Percentiles rank a stretch among this genome's conserved stretches.
Conservation (phyloP, 2,888 invertebrate species). For the Sesia bembeciformis region DNA sequence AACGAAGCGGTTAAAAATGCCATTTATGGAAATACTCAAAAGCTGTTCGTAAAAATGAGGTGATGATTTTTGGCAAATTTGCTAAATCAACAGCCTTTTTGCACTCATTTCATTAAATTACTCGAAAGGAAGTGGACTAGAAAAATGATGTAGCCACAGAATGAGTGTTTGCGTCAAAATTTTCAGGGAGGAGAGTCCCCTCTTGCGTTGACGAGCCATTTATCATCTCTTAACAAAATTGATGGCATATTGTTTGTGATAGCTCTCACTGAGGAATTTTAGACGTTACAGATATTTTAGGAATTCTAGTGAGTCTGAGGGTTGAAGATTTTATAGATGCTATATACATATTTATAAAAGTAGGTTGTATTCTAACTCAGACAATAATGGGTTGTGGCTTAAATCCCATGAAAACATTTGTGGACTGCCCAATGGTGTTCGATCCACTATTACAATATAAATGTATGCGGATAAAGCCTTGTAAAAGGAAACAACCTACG, state of each 20-base stretch:
- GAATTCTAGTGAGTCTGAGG: neutral
- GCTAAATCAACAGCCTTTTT: neutral
- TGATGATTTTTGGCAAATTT: neutral
- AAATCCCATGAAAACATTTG: too few species aligned
- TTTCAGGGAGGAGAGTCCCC: slow-evolving; percentile 9
- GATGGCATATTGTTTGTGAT: slow-evolving; percentile 19
- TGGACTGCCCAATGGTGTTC: too few species aligned
- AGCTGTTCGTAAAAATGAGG: neutral
- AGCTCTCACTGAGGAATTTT: slow-evolving; percentile 21
- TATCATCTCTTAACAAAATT: slow-evolving; percentile 29
- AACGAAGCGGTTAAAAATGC: too few species aligned
- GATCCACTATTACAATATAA: too few species aligned
- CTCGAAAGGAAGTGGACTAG: slow-evolving; percentile 22
- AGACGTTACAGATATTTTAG: slow-evolving; percentile 4
- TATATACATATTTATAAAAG: too few species aligned
- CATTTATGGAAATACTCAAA: neutral
- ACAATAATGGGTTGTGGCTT: too few species aligned
- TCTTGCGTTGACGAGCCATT: slow-evolving; percentile 18
- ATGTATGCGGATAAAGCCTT: too few species aligned
- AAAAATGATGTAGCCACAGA: slow-evolving; percentile 24
- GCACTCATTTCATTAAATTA: neutral
- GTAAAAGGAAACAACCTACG: too few species aligned
- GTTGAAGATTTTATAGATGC: too few species aligned
- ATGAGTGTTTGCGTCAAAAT: slow-evolving; percentile 13
- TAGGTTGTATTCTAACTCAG: too few species aligned